phyloP scores from a whole-genome alignment of 1,140 invertebrate species.

The Zeugodacus cucurbitae region DNA sequence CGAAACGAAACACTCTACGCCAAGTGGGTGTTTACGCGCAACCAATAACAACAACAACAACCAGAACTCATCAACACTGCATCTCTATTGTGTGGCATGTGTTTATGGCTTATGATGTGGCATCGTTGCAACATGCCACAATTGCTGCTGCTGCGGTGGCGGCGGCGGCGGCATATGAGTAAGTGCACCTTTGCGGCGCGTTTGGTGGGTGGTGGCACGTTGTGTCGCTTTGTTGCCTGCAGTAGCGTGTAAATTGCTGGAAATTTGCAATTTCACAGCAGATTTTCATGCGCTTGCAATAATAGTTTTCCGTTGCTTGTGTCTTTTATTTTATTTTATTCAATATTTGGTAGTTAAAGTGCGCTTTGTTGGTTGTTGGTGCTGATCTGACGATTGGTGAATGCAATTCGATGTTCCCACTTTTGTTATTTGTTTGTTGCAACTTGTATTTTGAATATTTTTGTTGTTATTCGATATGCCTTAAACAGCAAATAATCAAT shows the following conservation, averaged over 20 bases:
- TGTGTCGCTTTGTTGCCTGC: constrained; percentile 29
- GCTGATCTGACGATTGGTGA: neutral
- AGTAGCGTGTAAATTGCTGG: constrained; percentile 44
- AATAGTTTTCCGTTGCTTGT: neutral
- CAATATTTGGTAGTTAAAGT: neutral
- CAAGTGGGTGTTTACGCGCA: constrained; percentile 30
- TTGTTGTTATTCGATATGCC: too few relatives aligned
- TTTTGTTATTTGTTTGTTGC: neutral
- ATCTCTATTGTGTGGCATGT: neutral
- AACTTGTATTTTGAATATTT: neutral
- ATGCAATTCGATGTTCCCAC: neutral
- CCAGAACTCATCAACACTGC: neutral
- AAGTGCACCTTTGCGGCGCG: neutral
- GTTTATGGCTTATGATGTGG: constrained; percentile 1
- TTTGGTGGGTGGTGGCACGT: neutral
- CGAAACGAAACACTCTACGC: neutral
- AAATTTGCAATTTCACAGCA: constrained; percentile 45
- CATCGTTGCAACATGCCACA: neutral
- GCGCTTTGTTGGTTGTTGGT: neutral
- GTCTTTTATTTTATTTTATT: neutral
- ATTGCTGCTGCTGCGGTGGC: neutral
- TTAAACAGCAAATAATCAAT: too few relatives aligned
- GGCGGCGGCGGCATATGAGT: neutral
- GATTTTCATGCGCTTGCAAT: neutral
- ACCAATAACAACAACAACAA: neutral